Base-by-base conservation (phyloP, 2,113 vertebrate species). In the Euleptes europaea region DNA sequence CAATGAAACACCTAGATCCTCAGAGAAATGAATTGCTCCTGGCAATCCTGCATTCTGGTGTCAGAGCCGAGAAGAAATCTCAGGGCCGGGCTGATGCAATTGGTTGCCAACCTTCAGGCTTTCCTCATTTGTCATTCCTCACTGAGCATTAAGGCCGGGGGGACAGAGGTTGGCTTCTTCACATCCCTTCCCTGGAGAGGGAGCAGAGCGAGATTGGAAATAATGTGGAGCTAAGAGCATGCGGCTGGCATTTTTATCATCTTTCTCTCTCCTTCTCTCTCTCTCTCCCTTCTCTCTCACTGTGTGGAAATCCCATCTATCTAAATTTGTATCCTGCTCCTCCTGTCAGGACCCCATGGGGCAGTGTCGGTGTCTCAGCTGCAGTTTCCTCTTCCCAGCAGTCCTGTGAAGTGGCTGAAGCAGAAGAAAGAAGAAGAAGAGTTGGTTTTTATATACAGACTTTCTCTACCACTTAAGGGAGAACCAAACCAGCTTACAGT, bases 1-100 rank as follows among this genome's bases (percentile, higher is more conserved):
- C 44, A 42, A 54, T 42, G 28, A 2, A 2, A 63, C 60, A 63
- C 60, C 0, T 9, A 0, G 0, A 0, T 49, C 49, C 49, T 23
- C 0, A 1, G 67, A 83, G 38, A 11, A 67, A 23, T 14, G 14
- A 1, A 40, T 71, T 5, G 42, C 60, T 60, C 1, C 15, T 19
- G 82, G 73, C 57, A 19, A 69, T 15, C 33, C 12, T 74, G 65
- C 10, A 35, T 9, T 28, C 47, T 14, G 3, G 49, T 28, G 31
- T 65, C 67, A 47, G 14, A 40, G 78, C 87, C 26, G 15, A 19
- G 60, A 47, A 81, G 13, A 17, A 82, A 1, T 57, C 79, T 79
- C 33, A 0, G 1, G 7, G 38, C 19, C 12, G 15, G 71, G 82
- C 86, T 78, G 84, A 42, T 70, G 35, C 88, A 67, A 75, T 31